A percentile compares a stretch with the other conserved stretches of the same genome.
These are phyloP conservation scores for Druon quercuslanigerum DNA, from an alignment of 1,140 invertebrate genomes.

Conservation along the genomic window DNA sequence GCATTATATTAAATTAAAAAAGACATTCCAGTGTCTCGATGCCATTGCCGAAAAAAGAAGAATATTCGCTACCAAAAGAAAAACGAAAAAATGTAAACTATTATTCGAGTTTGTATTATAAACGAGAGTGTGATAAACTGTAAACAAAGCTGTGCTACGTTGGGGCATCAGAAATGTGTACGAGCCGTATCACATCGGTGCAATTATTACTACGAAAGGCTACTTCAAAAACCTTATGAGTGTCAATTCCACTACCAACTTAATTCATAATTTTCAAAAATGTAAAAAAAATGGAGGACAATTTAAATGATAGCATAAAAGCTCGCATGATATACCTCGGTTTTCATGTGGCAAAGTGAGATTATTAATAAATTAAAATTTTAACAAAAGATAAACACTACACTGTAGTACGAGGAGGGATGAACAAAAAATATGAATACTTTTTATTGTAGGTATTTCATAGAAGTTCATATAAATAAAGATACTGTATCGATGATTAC, in stretches of 20 bases:
- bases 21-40: slow-evolving; percentile 6
- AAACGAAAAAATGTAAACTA: slow-evolving; percentile 34
- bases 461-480: slow-evolving; percentile 68
- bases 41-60: slow-evolving; percentile 49
- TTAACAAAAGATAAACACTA: slow-evolving; percentile 52
- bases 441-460: slow-evolving; percentile 76
- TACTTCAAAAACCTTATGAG: slow-evolving; percentile 75
- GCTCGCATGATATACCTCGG: slow-evolving; percentile 57
- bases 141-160: slow-evolving; percentile 33
- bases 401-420: slow-evolving; percentile 61
- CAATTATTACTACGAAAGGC: slow-evolving; percentile 72
- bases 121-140: slow-evolving; percentile 24
- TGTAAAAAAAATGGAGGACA: slow-evolving; percentile 45
- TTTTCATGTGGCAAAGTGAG: slow-evolving; percentile 72
- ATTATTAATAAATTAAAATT: slow-evolving; percentile 64
- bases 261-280: slow-evolving; percentile 67
- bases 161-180: slow-evolving; percentile 59
- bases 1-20: neutral
- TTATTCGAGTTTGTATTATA: slow-evolving; percentile 21
- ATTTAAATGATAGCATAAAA: slow-evolving; percentile 48
- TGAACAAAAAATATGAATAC: slow-evolving; percentile 66
- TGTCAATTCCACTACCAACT: slow-evolving; percentile 76
- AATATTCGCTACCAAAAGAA: neutral
- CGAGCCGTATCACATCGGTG: slow-evolving; percentile 69
- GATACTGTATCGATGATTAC: slow-evolving; percentile 70